Evolutionary conservation across 2,797 vertebrate genomes (phyloP).

Genomic region (Pangasius sanitwongsei): DNA sequence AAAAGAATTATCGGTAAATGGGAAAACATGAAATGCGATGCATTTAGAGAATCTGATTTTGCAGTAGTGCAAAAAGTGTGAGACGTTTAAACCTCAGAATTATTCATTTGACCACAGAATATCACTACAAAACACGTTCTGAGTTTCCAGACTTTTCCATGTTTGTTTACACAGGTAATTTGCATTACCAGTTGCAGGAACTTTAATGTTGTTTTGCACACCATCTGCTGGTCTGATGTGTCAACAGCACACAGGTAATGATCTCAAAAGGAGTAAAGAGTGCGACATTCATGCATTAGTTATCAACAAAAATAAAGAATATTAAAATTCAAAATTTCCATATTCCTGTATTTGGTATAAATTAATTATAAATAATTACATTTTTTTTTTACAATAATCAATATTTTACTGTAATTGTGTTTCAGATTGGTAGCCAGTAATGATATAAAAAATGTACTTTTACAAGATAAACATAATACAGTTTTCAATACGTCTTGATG

Average conservation of each 20-base stretch:
- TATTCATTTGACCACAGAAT: not conserved
- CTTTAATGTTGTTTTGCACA: not conserved
- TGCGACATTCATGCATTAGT: no score
- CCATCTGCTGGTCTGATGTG: not conserved
- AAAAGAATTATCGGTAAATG: no score
- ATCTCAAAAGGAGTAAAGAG: no score
- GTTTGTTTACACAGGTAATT: not conserved
- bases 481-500: no score
- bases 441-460: not conserved
- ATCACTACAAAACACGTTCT: not conserved
- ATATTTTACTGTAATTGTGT: no score
- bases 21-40: no score
- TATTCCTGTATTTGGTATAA: not conserved
- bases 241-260: not conserved
- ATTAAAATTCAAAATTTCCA: not conserved
- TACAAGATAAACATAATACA: not conserved
- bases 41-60: no score
- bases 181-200: not conserved
- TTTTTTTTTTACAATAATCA: no score
- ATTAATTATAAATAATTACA: not conserved
- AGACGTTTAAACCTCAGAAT: not conserved
- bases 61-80: no score
- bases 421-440: not conserved
- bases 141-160: not conserved
- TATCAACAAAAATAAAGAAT: not conserved